phyloP scores from a whole-genome alignment of 1,140 invertebrate genomes.

The Diabrotica undecimpunctata region DNA sequence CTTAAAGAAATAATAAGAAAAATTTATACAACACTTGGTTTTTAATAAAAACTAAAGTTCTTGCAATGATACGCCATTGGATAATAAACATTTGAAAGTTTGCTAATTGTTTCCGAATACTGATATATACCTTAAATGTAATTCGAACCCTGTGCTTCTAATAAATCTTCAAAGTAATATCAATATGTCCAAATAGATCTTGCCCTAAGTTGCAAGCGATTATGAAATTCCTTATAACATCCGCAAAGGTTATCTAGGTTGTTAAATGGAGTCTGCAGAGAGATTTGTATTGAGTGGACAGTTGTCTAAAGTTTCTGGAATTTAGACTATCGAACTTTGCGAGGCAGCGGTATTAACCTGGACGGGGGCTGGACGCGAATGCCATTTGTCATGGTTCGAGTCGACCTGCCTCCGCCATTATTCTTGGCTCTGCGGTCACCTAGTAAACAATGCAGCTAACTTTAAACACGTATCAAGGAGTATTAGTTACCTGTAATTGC shows the following conservation, averaged over 20 bases:
- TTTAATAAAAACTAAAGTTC: not conserved
- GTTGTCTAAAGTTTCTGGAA: constrained; percentile 37
- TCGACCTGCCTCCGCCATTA: constrained; percentile 39
- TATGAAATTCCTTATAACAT: constrained; percentile 35
- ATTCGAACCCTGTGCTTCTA: constrained; percentile 19
- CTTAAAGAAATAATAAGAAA: no score
- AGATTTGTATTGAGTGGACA: constrained; percentile 41
- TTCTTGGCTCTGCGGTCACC: constrained; percentile 42
- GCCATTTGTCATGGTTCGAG: constrained; percentile 48
- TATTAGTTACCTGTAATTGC: constrained; percentile 48
- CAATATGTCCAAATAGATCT: constrained; percentile 22
- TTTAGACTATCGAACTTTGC: constrained; percentile 42
- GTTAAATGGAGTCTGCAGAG: constrained; percentile 27
- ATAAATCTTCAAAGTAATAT: constrained; percentile 27
- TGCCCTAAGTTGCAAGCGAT: constrained; percentile 21
- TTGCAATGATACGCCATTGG: constrained; percentile 6
- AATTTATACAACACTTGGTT: no score
- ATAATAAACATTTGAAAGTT: constrained; percentile 5
- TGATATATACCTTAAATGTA: not conserved
- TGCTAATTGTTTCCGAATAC: not conserved
- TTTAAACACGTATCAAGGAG: constrained; percentile 46
- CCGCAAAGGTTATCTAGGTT: constrained; percentile 30
- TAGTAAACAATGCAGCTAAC: constrained; percentile 47
- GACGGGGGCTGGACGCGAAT: constrained; percentile 35
- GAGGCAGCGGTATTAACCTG: constrained; percentile 46